phyloP scores from a whole-genome alignment of 1,140 invertebrate genomes.

The Drosophila obscura region DNA sequence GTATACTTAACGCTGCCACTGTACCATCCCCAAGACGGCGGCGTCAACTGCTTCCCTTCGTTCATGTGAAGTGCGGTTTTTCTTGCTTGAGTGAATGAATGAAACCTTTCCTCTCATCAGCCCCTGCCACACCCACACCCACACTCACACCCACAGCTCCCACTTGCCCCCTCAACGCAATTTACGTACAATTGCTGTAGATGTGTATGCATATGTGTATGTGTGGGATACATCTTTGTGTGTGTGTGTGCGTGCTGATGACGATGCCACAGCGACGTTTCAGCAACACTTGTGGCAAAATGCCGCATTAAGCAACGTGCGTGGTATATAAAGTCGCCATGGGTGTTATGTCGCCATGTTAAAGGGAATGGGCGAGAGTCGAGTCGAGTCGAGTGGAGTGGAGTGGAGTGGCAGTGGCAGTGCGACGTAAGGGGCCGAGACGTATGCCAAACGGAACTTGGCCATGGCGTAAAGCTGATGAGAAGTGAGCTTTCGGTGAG shows the following conservation, averaged over 20 bases:
- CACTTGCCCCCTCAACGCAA: slow-evolving; percentile 36
- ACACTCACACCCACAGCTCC: too few species aligned
- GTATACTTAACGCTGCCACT: slow-evolving; percentile 70
- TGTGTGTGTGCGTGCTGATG: slow-evolving; percentile 57
- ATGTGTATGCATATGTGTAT: slow-evolving; percentile 1
- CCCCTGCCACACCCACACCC: slow-evolving; percentile 5
- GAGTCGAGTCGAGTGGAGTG: slow-evolving; percentile 11
- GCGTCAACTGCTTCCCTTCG: slow-evolving; percentile 65
- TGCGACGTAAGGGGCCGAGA: background rate
- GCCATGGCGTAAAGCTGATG: slow-evolving; percentile 36
- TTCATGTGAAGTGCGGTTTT: slow-evolving; percentile 73
- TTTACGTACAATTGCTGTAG: slow-evolving; percentile 72
- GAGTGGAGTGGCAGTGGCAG: background rate
- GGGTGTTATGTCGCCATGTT: slow-evolving; percentile 48
- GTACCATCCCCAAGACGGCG: slow-evolving; percentile 28
- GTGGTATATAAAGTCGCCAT: slow-evolving; percentile 74
- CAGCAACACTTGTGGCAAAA: slow-evolving; percentile 81
- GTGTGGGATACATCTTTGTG: slow-evolving; percentile 15
- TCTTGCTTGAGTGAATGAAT: slow-evolving; percentile 76
- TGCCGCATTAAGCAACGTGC: slow-evolving; percentile 80
- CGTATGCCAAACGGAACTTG: slow-evolving; percentile 38
- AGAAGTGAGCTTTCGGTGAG: slow-evolving; percentile 29
- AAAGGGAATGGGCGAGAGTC: slow-evolving; percentile 21
- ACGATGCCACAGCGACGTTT: slow-evolving; percentile 69
- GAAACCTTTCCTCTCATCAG: slow-evolving; percentile 63